A percentile compares a stretch with the other conserved stretches of the same genome.
phyloP scores from a whole-genome alignment of 2,113 vertebrate species.

The Climacteris rufus region DNA sequence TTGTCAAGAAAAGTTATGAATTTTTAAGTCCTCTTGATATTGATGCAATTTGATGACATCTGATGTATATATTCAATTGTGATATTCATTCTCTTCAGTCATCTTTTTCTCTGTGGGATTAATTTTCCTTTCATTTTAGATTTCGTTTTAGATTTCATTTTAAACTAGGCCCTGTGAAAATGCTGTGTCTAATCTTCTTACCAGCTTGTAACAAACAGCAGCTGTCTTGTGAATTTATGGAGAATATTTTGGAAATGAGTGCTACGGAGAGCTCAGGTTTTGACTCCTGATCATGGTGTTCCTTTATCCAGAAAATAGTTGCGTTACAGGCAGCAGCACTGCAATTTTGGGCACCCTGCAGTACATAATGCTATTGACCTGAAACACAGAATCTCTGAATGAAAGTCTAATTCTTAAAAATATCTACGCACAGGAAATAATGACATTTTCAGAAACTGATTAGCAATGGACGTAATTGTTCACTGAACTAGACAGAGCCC shows the following conservation, averaged over 20 bases:
- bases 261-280: not conserved
- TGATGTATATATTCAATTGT: not conserved
- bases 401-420: slow-evolving; percentile 51
- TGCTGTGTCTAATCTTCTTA: not conserved
- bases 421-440: slow-evolving; percentile 24
- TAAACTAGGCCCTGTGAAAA: not conserved
- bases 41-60: not conserved
- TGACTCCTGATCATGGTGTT: not conserved
- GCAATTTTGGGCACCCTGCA: not conserved
- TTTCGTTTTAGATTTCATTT: not conserved
- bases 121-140: not conserved
- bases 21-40: not conserved
- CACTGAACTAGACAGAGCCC: slow-evolving; percentile 36
- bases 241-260: not conserved
- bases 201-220: not conserved
- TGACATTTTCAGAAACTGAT: slow-evolving; percentile 58
- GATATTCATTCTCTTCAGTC: not conserved
- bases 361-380: not conserved
- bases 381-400: slow-evolving; percentile 22
- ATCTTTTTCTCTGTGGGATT: not conserved
- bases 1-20: not conserved
- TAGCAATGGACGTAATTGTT: slow-evolving; percentile 29
- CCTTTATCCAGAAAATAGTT: not conserved
- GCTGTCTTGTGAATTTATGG: not conserved
- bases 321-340: not conserved